phyloP scores from a whole-genome alignment of 2,888 invertebrate species.

The Emmelina monodactyla region DNA sequence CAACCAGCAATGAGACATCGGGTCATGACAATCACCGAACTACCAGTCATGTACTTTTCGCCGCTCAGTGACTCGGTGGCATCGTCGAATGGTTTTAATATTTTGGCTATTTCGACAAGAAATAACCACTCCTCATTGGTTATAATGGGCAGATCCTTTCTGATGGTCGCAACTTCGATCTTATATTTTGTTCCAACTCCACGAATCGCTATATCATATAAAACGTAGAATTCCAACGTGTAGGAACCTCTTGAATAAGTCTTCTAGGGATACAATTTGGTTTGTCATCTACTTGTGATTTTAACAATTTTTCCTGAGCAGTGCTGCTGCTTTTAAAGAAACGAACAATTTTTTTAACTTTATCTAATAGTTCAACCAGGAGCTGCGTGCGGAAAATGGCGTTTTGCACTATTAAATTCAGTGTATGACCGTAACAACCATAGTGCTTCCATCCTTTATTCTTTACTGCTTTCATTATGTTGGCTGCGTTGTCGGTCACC shows the following conservation, averaged over 20 bases:
- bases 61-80: constrained; percentile 15
- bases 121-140: constrained; percentile 14
- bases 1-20: constrained; percentile 13
- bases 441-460: constrained; percentile 14
- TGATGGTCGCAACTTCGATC: constrained; percentile 13
- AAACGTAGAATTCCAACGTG: constrained; percentile 19
- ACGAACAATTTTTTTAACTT: constrained; percentile 14
- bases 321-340: constrained; percentile 14
- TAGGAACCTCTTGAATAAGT: constrained; percentile 18
- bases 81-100: constrained; percentile 18
- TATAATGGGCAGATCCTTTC: constrained; percentile 14
- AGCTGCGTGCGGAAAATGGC: constrained; percentile 9
- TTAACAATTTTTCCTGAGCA: constrained; percentile 12
- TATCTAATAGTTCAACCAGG: constrained; percentile 7
- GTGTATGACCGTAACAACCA: constrained; percentile 12
- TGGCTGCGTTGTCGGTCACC: constrained; percentile 18
- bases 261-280: constrained; percentile 10
- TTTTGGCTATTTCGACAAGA: constrained; percentile 4
- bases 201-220: constrained; percentile 18
- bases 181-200: constrained; percentile 13
- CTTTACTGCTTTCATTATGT: constrained; percentile 16
- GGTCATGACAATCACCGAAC: constrained; percentile 18
- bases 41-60: constrained; percentile 18
- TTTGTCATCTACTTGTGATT: constrained; percentile 4
- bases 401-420: constrained; percentile 10